Base-by-base conservation (phyloP, 2,888 invertebrate genomes). In the Pardosa pseudoannulata region DNA sequence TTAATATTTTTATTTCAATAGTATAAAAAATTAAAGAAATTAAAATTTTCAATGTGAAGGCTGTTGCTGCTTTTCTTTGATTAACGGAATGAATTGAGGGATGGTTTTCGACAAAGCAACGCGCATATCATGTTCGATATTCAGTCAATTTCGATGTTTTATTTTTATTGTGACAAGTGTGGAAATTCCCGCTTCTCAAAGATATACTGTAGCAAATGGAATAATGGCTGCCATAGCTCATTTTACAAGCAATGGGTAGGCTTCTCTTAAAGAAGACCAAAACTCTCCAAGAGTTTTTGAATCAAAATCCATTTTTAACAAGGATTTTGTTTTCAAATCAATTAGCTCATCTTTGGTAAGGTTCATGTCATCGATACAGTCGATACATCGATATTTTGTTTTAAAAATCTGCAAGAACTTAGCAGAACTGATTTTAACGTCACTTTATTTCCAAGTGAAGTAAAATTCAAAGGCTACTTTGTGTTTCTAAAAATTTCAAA, bases 81-180 rank as follows among this genome's bases (percentile, higher is more conserved):
- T 65, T 75, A 75, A 75, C 65, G 65, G 65, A 75, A 29, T 75
- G 75, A 75, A 65, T 75, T 65, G 75, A 75, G 75, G 75, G 75
- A 75, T 75, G 75, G 75, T 75, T 75, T 75, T 75, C 75, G 75
- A 75, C 75, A 75, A 75, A 72, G 72, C 72, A 72, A 72, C 72
- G 72, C 72, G 72, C 72, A 74, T 74, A 74, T 74, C 62, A 74
- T 74, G 74, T 62, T 74, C 74, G 74, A 74, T 64, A 74, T 75
- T 75, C 74, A 62, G 74, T 74, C 74, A 36, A 74, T 74, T 74
- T 74, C 74, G 62, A 74, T 74, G 74, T 74, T 74, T 74, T 74
- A 62, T 74, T 62, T 74, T 62, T 74, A 74, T 62, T 74, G 74
- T 74, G 62, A 74, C 74, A 74, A 74, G 73, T 73, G 73, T 62